phyloP scores from a whole-genome alignment of 1,140 invertebrate genomes.

The Rhynchophorus ferrugineus region DNA sequence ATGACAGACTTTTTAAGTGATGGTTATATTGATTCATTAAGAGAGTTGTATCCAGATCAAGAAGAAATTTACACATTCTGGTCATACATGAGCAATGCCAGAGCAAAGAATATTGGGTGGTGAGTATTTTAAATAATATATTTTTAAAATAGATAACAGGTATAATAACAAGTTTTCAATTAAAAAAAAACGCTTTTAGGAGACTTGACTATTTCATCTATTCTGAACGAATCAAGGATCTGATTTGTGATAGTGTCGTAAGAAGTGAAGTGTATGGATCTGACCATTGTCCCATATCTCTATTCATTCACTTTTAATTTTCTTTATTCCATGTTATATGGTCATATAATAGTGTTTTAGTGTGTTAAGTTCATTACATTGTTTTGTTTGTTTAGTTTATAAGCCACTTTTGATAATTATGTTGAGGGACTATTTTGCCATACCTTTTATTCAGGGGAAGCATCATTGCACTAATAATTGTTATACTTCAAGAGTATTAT shows the following conservation, averaged over 20 bases:
- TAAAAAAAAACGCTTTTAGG: slow-evolving; percentile 49
- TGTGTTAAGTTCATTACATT: too few species aligned
- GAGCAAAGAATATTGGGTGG: slow-evolving; percentile 92
- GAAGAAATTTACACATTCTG: slow-evolving; percentile 88
- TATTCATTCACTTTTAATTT: slow-evolving; percentile 55
- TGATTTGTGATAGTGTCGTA: slow-evolving; percentile 75
- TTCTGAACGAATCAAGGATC: slow-evolving; percentile 66
- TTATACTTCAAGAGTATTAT: too few species aligned
- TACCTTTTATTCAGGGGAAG: too few species aligned
- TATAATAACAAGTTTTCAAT: slow-evolving; percentile 8
- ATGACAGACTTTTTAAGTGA: slow-evolving; percentile 76
- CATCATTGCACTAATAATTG: too few species aligned
- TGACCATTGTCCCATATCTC: slow-evolving; percentile 78
- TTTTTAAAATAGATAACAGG: slow-evolving; percentile 9
- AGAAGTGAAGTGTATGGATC: slow-evolving; percentile 69
- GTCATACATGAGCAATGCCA: slow-evolving; percentile 80
- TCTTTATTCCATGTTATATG: too few species aligned
- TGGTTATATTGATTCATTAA: slow-evolving; percentile 83
- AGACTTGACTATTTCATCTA: slow-evolving; percentile 91
- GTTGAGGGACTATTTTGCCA: too few species aligned
- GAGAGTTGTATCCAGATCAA: slow-evolving; percentile 80
- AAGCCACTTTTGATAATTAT: too few species aligned
- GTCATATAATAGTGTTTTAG: too few species aligned
- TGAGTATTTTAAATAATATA: slow-evolving; percentile 40
- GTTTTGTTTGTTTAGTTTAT: too few species aligned